Base-by-base conservation (phyloP, 2,797 vertebrate species). In the Lutjanus campechanus region DNA sequence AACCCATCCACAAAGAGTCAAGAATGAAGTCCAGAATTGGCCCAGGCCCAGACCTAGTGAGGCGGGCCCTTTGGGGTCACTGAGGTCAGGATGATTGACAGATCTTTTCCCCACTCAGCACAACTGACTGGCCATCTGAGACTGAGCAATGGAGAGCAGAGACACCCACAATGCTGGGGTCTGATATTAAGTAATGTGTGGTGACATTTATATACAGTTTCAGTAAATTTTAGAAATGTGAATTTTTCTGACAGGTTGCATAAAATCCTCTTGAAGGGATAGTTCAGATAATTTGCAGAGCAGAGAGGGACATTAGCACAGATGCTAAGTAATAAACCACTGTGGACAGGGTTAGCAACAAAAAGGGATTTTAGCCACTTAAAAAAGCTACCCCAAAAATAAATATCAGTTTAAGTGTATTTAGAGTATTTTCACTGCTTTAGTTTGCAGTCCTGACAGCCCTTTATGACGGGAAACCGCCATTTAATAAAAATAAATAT, bases 11-110 rank as follows among this genome's bases (percentile, higher is more conserved):
- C 53, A 83, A 59, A 76, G 47, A 71, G 20, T 76, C 66, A 78
- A 36, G 62, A 74, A 6, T 78, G 25, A 76, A 75, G 80, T 79
- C 85, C 85, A 87, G 69, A 64, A 55, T 87, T 87, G 89, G 91
- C 86, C 49, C 56, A 36, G 60, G 76, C 36, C 59, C 81, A 81
- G 71, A 73, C 54, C 60, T 58, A 46, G 66, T 77, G 86, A 91
- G 84, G 77, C 66, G 65, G 83, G 63, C 53, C 73, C 69, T 87
- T 36, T 63, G 66, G 25, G 88, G 84, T 89, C 81, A 84, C 0
- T 19, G 65, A 82, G 89, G 79, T 82, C 76, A 54, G 65, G 36
- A 73, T 77, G 82, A 89, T 51, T 85, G 87, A 82, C 83, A 20
- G 15, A 9, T 78, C 76, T 66, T 80, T 79, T 46, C 73, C 47